Evolutionary conservation across 2,888 invertebrate genomes (phyloP), one percentile per base, ranked within the genome.

Genomic region (Noctuana brunneofusca): DNA sequence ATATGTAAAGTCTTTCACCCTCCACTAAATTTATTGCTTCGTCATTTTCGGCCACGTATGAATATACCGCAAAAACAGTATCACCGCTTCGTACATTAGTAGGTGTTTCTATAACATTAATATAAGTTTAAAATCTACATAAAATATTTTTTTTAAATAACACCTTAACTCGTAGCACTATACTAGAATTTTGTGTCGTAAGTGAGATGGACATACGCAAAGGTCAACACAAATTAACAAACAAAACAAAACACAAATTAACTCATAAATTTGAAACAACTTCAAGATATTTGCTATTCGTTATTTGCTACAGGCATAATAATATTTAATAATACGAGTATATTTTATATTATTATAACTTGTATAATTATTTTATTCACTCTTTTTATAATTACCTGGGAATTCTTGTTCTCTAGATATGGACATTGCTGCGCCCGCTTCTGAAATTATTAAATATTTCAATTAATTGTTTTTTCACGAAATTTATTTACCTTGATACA

Each of bases 1-100:
- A 86, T 32, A 98, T 95, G 72, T 96, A 96, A 6, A 98, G 95
- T 71, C 95, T 94, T 91, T 98, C 97, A 67, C 97, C 97, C 89
- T 98, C 97, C 0, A 97, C 96, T 56, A 98, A 92, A 79, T 96
- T 96, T 67, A 97, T 95, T 1, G 97, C 96, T 81, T 97, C 97
- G 68, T 96, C 96, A 48, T 95, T 96, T 84, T 97, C 97, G 20
- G 97, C 97, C 38, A 96, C 93, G 77, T 97, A 97, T 3, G 96
- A 95, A 76, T 96, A 96, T 57, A 97, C 95, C 0, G 97, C 96
- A 79, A 95, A 96, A 84, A 96, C 95, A 8, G 95, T 93, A 76
- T 96, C 96, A 11, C 96, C 96, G 71, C 95, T 95, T 67, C 93
- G 93, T 38, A 95, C 93, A 65, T 93, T 91, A 56, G 90, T 78